A percentile compares a stretch with the other conserved stretches of the same genome.
Evolutionary conservation across 2,888 invertebrate species (phyloP).

Genomic region (Thysanoteuthis rhombus): DNA sequence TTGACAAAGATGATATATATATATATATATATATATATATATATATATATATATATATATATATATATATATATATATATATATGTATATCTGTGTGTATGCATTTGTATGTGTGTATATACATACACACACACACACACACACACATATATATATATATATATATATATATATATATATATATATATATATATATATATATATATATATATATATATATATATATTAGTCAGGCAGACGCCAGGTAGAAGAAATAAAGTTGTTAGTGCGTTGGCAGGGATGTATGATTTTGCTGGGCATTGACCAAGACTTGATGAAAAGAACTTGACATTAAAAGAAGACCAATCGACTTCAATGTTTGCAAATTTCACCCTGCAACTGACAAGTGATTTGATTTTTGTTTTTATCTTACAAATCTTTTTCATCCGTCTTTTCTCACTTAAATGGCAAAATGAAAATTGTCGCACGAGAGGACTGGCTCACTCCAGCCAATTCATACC

Average conservation of each 20-base stretch:
- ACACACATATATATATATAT: background rate
- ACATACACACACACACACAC: background rate
- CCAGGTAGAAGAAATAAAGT: background rate
- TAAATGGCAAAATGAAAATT: background rate
- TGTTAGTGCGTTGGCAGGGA: background rate
- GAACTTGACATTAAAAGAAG: background rate
- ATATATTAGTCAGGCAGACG: background rate
- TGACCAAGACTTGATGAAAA: background rate
- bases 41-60: background rate
- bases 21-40: background rate
- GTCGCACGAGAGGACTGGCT: background rate
- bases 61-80: background rate
- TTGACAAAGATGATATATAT: background rate
- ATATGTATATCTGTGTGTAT: background rate
- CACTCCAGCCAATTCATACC: background rate
- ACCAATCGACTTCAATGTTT: background rate
- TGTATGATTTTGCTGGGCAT: background rate
- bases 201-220: background rate
- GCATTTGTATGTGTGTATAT: background rate
- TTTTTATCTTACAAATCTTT: background rate
- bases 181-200: background rate
- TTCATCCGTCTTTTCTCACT: background rate
- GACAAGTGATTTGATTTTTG: background rate
- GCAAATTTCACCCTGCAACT: background rate
- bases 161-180: constrained; percentile 12